These are phyloP conservation scores for Trilocha varians DNA, from an alignment of 2,888 invertebrate genomes.

Conservation along the genomic window DNA sequence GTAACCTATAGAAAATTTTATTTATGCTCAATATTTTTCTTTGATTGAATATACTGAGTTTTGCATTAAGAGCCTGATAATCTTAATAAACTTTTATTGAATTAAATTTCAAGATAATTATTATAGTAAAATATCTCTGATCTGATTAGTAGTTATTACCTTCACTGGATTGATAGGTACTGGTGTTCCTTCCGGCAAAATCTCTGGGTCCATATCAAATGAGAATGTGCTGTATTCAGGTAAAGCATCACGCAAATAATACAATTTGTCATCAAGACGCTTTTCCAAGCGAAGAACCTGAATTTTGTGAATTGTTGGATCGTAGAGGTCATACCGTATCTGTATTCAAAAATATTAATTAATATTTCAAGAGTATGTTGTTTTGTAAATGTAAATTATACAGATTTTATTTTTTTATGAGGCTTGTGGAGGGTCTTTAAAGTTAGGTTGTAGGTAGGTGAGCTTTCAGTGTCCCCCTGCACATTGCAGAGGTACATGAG, in stretches of 20 bases:
- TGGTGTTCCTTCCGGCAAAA: slow-evolving; percentile 81
- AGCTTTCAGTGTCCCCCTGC: too few species aligned
- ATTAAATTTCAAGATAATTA: too few species aligned
- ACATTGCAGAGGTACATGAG: too few species aligned
- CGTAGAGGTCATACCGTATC: slow-evolving; percentile 89
- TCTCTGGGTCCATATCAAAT: slow-evolving; percentile 90
- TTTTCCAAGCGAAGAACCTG: slow-evolving; percentile 95
- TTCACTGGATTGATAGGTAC: slow-evolving; percentile 85
- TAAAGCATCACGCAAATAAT: slow-evolving; percentile 91
- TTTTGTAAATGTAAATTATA: too few species aligned
- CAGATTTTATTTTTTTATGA: too few species aligned
- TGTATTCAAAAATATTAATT: slow-evolving; percentile 36
- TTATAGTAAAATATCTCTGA: neutral
- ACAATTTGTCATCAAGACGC: slow-evolving; percentile 89
- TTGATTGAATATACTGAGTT: too few species aligned
- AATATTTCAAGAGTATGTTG: slow-evolving; percentile 1
- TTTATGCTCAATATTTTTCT: too few species aligned
- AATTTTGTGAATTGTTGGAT: slow-evolving; percentile 91
- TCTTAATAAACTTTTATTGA: too few species aligned
- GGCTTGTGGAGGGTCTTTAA: too few species aligned
- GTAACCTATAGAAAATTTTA: slow-evolving; percentile 72
- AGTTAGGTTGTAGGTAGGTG: too few species aligned
- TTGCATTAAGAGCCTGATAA: too few species aligned
- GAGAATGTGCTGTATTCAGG: slow-evolving; percentile 95
- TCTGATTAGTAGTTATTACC: too few species aligned